A percentile compares a stretch with the other conserved stretches of the same genome.
Evolutionary conservation across 2,888 invertebrate species (phyloP).

Genomic region (Myopa tessellatipennis): DNA sequence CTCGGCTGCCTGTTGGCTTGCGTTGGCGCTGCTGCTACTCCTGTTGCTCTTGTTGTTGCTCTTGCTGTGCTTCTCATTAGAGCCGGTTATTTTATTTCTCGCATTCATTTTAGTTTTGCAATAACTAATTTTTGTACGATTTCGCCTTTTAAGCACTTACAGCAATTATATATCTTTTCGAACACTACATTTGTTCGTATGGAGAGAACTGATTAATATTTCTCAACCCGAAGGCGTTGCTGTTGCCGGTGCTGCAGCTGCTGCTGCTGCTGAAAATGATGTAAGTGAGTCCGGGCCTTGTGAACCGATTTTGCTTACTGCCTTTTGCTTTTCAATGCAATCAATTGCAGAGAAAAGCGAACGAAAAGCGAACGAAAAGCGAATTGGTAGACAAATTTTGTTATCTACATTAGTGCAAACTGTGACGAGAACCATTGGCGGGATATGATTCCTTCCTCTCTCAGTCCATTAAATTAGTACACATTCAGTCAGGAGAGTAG

Average conservation of each 20-base stretch:
- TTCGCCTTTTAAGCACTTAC: slow-evolving; percentile 18
- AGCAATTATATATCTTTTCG: not conserved
- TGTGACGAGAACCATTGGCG: too few relatives aligned
- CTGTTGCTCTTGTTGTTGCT: not conserved
- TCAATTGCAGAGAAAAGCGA: not conserved
- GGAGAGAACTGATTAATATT: slow-evolving; percentile 8
- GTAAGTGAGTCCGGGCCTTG: not conserved
- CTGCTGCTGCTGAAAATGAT: not conserved
- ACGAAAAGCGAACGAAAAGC: too few relatives aligned
- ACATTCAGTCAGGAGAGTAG: too few relatives aligned
- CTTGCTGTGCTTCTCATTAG: not conserved
- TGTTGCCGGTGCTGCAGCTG: not conserved
- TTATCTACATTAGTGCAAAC: too few relatives aligned
- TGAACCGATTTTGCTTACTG: not conserved
- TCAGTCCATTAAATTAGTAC: too few relatives aligned
- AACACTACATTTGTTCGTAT: not conserved
- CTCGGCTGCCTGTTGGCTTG: not conserved
- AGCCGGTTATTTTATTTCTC: not conserved
- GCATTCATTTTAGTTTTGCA: not conserved
- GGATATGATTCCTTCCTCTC: too few relatives aligned
- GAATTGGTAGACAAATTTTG: too few relatives aligned
- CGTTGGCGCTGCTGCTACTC: not conserved
- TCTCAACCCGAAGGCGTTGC: not conserved
- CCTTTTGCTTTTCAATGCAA: not conserved
- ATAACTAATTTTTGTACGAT: slow-evolving; percentile 8